Percentiles rank a stretch among this genome's conserved stretches.
Evolutionary conservation across 2,888 invertebrate species (phyloP).

Genomic region (Apodemia zela): DNA sequence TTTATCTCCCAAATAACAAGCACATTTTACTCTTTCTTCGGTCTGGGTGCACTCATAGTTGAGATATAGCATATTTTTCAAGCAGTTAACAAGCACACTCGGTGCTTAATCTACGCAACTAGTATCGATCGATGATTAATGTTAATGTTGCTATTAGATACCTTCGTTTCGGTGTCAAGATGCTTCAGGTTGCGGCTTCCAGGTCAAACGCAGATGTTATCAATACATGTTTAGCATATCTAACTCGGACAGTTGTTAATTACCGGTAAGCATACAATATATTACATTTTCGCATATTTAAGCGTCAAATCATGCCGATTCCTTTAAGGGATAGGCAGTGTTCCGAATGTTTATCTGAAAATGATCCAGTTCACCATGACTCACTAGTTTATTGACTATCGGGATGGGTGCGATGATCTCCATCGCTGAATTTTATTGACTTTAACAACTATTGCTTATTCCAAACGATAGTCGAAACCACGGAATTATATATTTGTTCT

Average conservation of each 20-base stretch:
- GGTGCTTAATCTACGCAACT: not conserved
- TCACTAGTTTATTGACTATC: too few relatives aligned
- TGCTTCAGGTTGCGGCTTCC: conserved; percentile 4
- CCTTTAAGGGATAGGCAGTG: not conserved
- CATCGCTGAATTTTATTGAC: too few relatives aligned
- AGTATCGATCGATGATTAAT: conserved; percentile 1
- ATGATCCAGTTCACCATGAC: too few relatives aligned
- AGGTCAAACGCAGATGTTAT: conserved; percentile 13
- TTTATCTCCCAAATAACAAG: not conserved
- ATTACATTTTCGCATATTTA: not conserved
- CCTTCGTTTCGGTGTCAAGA: conserved; percentile 14
- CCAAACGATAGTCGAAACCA: too few relatives aligned
- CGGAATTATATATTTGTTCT: too few relatives aligned
- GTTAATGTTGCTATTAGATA: conserved; percentile 8
- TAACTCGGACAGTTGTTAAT: conserved; percentile 13
- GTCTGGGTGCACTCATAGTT: too few relatives aligned
- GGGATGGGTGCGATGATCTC: too few relatives aligned
- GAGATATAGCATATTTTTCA: not conserved
- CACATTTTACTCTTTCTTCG: not conserved
- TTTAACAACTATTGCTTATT: too few relatives aligned
- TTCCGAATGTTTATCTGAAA: too few relatives aligned
- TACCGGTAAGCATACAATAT: not conserved
- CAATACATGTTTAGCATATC: conserved; percentile 13
- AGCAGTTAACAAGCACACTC: not conserved
- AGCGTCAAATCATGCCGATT: not conserved